Conservation (phyloP, 2,797 vertebrate genomes). For the Hoplostethus atlanticus region DNA sequence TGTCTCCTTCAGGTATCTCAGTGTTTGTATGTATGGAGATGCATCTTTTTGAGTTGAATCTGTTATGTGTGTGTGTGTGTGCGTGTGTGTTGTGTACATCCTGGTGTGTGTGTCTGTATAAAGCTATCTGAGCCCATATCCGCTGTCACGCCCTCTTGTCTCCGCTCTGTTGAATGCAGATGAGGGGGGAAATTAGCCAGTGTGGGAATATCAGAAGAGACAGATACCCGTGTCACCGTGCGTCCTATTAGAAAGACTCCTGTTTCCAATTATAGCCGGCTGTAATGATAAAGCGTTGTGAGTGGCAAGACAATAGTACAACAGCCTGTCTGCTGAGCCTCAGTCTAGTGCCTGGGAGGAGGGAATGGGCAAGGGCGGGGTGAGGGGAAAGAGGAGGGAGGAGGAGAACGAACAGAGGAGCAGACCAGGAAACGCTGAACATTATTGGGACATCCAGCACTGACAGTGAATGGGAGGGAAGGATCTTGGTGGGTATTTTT, state of each 20-base stretch:
- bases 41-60: background rate
- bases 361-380: slow-evolving; percentile 9
- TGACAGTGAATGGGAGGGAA: slow-evolving; percentile 2
- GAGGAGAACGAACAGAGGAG: slow-evolving; percentile 27
- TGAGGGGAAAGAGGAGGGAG: background rate
- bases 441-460: background rate
- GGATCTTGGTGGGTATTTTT: slow-evolving; percentile 43
- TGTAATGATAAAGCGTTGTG: slow-evolving; percentile 84
- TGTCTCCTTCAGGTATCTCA: background rate
- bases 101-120: background rate
- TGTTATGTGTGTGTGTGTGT: background rate
- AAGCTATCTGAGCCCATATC: slow-evolving; percentile 31
- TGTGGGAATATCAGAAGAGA: slow-evolving; percentile 88
- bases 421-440: slow-evolving; percentile 26
- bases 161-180: slow-evolving; percentile 71
- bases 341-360: slow-evolving; percentile 56
- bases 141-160: slow-evolving; percentile 57
- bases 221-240: slow-evolving; percentile 88
- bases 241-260: slow-evolving; percentile 84
- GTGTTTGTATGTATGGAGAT: too few relatives aligned
- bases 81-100: slow-evolving; percentile 6
- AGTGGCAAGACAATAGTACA: slow-evolving; percentile 73
- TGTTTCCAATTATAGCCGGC: slow-evolving; percentile 88
- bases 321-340: slow-evolving; percentile 44
- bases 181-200: slow-evolving; percentile 77